These are phyloP conservation scores for Pluvialis apricaria DNA, from an alignment of 2,113 vertebrate genomes.

Conservation along the genomic window DNA sequence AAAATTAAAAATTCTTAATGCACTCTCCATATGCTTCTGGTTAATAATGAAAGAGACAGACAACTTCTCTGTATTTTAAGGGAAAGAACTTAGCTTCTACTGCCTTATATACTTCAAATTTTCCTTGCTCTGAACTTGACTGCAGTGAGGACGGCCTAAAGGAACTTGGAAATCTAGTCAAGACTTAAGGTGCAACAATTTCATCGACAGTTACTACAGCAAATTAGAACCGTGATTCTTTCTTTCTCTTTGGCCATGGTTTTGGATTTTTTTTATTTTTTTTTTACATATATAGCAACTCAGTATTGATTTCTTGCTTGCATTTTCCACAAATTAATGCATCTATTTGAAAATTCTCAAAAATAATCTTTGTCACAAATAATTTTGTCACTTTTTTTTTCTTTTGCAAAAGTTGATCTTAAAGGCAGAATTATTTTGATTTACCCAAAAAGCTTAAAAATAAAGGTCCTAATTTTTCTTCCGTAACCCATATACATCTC, in stretches of 20 bases:
- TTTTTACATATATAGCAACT: neutral
- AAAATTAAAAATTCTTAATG: neutral
- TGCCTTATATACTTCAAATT: neutral
- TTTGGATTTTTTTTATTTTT: neutral
- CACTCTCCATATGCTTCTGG: neutral
- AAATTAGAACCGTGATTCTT: neutral
- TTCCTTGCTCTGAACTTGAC: neutral
- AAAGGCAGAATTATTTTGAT: neutral
- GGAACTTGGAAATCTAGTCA: neutral
- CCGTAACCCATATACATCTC: fast-evolving
- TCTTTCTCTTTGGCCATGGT: neutral
- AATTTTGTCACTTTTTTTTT: no score
- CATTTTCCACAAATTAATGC: neutral
- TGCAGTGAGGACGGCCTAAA: neutral
- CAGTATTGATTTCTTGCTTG: neutral
- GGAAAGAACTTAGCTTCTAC: neutral
- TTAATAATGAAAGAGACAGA: neutral
- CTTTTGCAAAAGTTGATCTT: neutral
- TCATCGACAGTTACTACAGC: neutral
- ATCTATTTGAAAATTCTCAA: neutral
- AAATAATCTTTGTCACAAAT: neutral
- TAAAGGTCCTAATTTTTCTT: neutral
- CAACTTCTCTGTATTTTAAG: neutral
- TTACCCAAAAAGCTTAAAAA: neutral
- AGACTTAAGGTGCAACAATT: neutral